These are phyloP conservation scores for Hydrochoerus hydrochaeris DNA, from an alignment of 2,113 vertebrate genomes.

Conservation along the genomic window DNA sequence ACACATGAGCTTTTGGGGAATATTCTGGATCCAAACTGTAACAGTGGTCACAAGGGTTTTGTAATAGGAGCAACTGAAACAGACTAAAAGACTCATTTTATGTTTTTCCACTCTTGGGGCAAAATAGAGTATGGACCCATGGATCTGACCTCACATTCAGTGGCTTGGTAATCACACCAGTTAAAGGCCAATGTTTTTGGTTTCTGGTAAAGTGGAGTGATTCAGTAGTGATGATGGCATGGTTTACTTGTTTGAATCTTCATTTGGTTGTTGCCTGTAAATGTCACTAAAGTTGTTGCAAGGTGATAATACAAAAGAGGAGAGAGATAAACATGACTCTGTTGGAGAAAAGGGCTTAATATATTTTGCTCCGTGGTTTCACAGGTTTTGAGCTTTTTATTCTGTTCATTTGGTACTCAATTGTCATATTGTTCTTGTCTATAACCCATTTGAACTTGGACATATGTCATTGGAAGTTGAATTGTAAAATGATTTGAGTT, in stretches of 20 bases:
- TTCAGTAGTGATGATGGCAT: not conserved
- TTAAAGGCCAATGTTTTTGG: conserved; percentile 11
- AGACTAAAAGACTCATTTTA: not conserved
- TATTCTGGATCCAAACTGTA: not conserved
- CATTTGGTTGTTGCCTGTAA: conserved; percentile 33
- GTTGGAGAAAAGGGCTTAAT: not conserved
- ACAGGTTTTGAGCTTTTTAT: conserved; percentile 9
- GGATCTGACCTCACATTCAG: conserved; percentile 27
- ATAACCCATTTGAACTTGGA: conserved; percentile 29
- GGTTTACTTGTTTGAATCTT: conserved; percentile 41
- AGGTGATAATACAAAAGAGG: conserved; percentile 13
- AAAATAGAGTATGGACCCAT: not conserved
- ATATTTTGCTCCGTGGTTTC: conserved; percentile 51
- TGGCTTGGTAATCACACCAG: not conserved
- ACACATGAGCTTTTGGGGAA: not conserved
- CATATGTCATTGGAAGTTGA: not conserved
- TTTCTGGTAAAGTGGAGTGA: not conserved
- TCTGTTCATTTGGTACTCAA: conserved; percentile 4
- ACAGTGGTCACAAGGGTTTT: not conserved
- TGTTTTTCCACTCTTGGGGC: not conserved
- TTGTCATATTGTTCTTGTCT: not conserved
- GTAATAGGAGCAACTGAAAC: not conserved
- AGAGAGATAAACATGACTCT: conserved; percentile 4
- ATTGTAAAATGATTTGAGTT: not conserved
- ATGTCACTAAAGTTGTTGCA: conserved; percentile 42